Evolutionary conservation across 2,797 vertebrate genomes (phyloP).

Genomic region (Limnodromus scolopaceus): DNA sequence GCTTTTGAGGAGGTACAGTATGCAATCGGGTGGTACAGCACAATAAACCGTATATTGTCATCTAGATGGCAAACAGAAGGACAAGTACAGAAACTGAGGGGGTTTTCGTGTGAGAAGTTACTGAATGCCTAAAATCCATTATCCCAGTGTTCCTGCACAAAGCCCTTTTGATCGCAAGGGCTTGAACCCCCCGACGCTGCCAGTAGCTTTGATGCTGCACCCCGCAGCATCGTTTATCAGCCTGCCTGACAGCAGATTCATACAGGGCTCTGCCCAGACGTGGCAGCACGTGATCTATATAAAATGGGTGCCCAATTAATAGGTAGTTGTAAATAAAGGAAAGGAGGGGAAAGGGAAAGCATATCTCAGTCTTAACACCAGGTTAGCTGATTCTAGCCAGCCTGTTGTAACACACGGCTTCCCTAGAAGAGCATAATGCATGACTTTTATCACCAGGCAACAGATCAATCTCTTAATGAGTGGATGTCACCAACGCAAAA

Average conservation of each 20-base stretch:
- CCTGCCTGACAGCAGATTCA: neutral
- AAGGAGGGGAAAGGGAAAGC: neutral
- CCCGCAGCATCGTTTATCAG: neutral
- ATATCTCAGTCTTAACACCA: neutral
- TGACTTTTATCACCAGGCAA: neutral
- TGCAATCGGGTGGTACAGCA: neutral
- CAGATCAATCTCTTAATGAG: neutral
- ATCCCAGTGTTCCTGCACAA: neutral
- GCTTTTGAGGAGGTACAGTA: neutral
- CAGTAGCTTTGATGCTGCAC: neutral
- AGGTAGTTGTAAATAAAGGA: neutral
- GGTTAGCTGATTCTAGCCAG: neutral
- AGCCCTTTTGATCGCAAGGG: neutral
- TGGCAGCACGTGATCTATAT: accelerated
- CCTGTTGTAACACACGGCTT: neutral
- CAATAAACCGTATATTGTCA: neutral
- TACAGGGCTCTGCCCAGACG: neutral
- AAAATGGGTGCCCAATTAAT: neutral
- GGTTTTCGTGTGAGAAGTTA: neutral
- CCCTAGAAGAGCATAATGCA: neutral
- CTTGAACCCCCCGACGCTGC: neutral
- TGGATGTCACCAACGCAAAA: neutral
- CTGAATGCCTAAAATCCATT: neutral
- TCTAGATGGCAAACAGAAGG: neutral
- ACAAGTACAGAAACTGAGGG: neutral